Conservation (phyloP, 2,113 vertebrate species). For the Phylloscopus trochiloides region DNA sequence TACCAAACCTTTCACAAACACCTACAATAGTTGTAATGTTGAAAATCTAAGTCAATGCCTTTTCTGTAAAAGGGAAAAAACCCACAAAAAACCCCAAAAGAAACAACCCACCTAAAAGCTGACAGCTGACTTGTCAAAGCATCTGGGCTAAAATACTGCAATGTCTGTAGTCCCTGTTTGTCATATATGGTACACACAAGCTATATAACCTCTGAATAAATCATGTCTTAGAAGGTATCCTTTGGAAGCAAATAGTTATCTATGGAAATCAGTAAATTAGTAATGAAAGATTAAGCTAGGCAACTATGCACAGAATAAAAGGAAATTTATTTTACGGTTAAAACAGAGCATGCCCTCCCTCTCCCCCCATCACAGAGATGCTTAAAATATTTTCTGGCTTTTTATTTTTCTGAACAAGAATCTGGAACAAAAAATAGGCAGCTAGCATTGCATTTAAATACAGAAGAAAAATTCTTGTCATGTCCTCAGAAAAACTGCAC, state of each 20-base stretch:
- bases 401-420: neutral
- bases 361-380: neutral
- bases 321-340: neutral
- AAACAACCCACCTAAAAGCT: neutral
- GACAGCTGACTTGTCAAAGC: neutral
- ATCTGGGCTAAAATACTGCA: neutral
- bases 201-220: neutral
- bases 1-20: neutral
- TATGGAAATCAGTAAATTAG: neutral
- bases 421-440: neutral
- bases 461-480: neutral
- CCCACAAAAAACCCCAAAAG: rapidly evolving
- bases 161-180: neutral
- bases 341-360: neutral
- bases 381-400: neutral
- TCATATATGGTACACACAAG: neutral
- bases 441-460: neutral
- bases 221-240: neutral
- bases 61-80: neutral
- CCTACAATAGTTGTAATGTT: neutral
- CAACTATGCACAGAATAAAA: neutral
- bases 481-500: neutral
- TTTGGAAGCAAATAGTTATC: neutral
- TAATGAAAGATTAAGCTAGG: neutral
- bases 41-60: neutral